Evolutionary conservation across 2,797 vertebrate species (phyloP), one percentile per base, ranked within the genome.

Genomic region (Anomalospiza imberbis): DNA sequence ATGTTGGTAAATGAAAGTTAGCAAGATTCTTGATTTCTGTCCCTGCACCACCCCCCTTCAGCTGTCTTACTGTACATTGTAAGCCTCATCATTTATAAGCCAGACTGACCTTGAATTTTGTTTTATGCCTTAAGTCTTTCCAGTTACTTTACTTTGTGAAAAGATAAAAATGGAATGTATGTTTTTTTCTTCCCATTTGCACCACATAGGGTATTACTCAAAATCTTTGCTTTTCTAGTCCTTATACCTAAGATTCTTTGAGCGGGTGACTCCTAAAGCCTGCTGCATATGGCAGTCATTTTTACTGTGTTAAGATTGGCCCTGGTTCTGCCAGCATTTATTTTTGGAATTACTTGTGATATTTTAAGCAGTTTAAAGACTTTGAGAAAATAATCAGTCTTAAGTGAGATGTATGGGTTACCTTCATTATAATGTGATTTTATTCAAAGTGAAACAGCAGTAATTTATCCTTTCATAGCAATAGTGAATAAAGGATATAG

Each of bases 381-480:
- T 91, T 86, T 91, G 63, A 84, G 82, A 91, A 95, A 91, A 54
- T 80, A 82, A 81, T 87, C 66, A 71, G 61, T 80, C 48, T 54
- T 70, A 74, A 71, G 38, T 62, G 63, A 91, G 70, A 55, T 48
- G 31, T 45, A 51, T 44, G 62, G 77, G 85, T 84, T 83, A 57
- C 17, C 73, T 91, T 68, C 88, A 81, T 90, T 18, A 36, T 62
- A 68, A 81, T 54, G 32, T 45, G 58, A 15, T 86, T 76, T 82
- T 62, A 65, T 71, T 77, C 51, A n/a, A 87, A 95, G 40, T 83
- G 76, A 72, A 85, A 63, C 31, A 83, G 50, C 72, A 85, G 9
- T 88, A 67, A 72, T 25, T 92, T 88, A 70, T 54, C 32, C 22
- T 84, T 93, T 85, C 36, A 32, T 36, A 88, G 54, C 34, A 61